These are phyloP conservation scores for Pectinophora gossypiella DNA, from an alignment of 1,140 invertebrate genomes.

Conservation along the genomic window DNA sequence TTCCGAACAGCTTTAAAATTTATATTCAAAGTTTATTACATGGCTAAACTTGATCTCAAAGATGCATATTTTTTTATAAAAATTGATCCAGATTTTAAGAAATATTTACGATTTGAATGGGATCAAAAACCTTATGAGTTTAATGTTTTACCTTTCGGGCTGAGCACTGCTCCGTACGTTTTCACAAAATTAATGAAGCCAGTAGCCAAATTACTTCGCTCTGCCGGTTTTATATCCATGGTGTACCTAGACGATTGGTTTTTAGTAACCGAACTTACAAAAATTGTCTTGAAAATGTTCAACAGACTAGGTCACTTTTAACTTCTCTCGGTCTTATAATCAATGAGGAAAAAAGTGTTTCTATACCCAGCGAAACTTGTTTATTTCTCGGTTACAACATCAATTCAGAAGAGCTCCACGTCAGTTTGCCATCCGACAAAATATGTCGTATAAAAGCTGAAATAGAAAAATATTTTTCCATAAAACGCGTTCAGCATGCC, in stretches of 20 bases:
- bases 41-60: conserved; percentile 20
- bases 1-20: conserved; percentile 25
- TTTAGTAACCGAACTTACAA: background rate
- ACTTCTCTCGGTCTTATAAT: conserved; percentile 5
- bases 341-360: conserved; percentile 4
- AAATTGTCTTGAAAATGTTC: background rate
- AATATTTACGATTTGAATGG: conserved; percentile 8
- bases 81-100: background rate
- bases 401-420: background rate
- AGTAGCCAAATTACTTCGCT: background rate
- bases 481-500: conserved; percentile 8
- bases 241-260: conserved; percentile 7
- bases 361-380: conserved; percentile 1
- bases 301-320: background rate
- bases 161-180: conserved; percentile 5
- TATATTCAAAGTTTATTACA: conserved; percentile 13
- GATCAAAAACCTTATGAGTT: conserved; percentile 1
- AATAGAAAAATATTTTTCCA: background rate
- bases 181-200: conserved; percentile 8
- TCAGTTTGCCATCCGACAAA: conserved; percentile 2
- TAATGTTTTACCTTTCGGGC: conserved; percentile 3
- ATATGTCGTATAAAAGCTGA: background rate
- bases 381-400: conserved; percentile 7
- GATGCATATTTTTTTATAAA: conserved; percentile 12
- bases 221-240: background rate